Base-by-base conservation (phyloP, 2,113 vertebrate genomes). In the Catharus fuscescens region DNA sequence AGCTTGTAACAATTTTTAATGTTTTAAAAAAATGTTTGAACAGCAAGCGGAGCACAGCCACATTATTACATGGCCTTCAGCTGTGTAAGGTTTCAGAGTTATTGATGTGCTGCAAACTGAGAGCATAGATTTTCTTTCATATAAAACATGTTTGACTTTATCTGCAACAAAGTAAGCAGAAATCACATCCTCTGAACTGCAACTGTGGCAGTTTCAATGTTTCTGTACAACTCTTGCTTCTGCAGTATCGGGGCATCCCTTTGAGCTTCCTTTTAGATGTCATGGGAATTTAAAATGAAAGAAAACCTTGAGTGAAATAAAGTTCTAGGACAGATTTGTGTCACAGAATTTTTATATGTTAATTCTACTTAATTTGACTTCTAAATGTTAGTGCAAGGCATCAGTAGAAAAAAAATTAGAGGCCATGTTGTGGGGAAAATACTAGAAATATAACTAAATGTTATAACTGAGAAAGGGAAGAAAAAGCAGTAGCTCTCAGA, bases 31-130 rank as follows among this genome's bases (percentile, higher is more conserved):
- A 56, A 31, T 2, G 4, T 53, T 87, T 80, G 40, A 65, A 78
- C 16, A 56, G 13, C 38, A 80, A 73, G 40, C 26, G 18, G 21
- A 69, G 45, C 0, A 0, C 48, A 53, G 44, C 17, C 44, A 45
- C 47, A 7, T 73, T 83, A 12, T 17, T 32, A 18, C 38, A 26
- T 6, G 67, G 23, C 32, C 44, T 76, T 79, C 48, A 79, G 15
- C 14, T 34, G 24, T 5, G 7, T 47, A 45, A 88, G 28, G 61
- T 79, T 66, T 52, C 14, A 12, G 32, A 76, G 40, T 38, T 69
- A 69, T 2, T 24, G 26, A 40, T 53, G 40, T 19, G 17, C n/a
- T 80, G 34, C 36, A 84, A 84, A 80, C 31, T 28, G 50, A 42
- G 34, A 45, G 8, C 38, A 34, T 5, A 34, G 25, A 24, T 38